Conservation (phyloP, 2,797 vertebrate species). For the Leontocebus nigricollis region DNA sequence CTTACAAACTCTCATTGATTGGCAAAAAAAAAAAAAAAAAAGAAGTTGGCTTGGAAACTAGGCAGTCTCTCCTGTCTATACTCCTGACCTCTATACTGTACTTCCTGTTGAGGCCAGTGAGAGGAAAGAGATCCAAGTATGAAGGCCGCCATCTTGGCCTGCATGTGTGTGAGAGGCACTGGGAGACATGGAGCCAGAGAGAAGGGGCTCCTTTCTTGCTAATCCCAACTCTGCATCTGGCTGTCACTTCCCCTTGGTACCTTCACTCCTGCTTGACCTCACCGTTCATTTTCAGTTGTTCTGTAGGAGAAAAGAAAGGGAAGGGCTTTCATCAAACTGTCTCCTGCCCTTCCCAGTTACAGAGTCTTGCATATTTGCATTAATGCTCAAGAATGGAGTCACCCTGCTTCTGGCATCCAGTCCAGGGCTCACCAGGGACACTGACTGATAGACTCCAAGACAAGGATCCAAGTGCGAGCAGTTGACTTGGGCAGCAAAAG, state of each 20-base stretch:
- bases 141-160: neutral
- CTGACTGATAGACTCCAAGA: neutral
- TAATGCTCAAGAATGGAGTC: neutral
- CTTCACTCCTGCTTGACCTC: neutral
- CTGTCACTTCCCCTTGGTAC: neutral
- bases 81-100: neutral
- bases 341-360: neutral
- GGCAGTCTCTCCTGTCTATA: neutral
- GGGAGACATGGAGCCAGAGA: neutral
- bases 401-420: neutral
- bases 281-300: neutral
- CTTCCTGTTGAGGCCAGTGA: neutral
- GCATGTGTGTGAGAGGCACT: neutral
- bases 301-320: conserved; percentile 5
- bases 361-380: neutral
- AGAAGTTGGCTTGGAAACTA: no score
- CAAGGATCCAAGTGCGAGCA: neutral
- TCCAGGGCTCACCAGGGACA: neutral
- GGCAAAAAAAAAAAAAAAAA: no score
- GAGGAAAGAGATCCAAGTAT: neutral
- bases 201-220: neutral
- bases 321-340: neutral
- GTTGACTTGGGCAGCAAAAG: neutral
- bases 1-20: no score
- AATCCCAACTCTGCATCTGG: neutral